A percentile compares a stretch with the other conserved stretches of the same genome.
Conservation (phyloP, 1,140 invertebrate species). For the Cardiocondyla obscurior region DNA sequence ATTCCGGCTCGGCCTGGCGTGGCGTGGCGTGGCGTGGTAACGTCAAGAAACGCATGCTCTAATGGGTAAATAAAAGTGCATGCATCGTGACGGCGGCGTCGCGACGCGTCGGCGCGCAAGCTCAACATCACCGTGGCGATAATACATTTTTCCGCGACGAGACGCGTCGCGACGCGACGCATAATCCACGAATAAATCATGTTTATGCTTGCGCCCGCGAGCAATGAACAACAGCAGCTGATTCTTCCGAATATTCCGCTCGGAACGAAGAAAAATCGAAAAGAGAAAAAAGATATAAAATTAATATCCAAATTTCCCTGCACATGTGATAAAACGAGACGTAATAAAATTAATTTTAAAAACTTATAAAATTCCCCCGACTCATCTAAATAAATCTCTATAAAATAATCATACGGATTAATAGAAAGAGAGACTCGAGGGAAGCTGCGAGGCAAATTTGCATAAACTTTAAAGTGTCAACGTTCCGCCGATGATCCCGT, state of each 20-base stretch:
- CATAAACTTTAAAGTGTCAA: constrained; percentile 4
- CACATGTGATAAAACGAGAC: neutral
- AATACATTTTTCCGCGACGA: constrained; percentile 38
- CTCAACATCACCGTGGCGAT: constrained; percentile 24
- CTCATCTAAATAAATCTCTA: no score
- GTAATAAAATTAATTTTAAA: neutral
- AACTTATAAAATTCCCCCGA: no score
- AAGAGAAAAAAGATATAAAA: neutral
- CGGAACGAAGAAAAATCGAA: neutral
- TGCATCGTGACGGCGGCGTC: constrained; percentile 11
- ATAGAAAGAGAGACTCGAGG: neutral
- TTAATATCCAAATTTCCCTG: neutral
- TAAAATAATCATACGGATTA: neutral
- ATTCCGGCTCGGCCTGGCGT: neutral
- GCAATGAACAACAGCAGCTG: constrained; percentile 24
- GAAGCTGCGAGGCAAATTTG: neutral
- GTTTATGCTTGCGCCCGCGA: constrained; percentile 27
- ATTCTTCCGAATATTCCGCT: neutral
- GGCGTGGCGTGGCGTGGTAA: neutral
- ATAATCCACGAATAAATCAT: constrained; percentile 49
- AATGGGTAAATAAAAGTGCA: constrained; percentile 45
- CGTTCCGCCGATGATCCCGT: neutral
- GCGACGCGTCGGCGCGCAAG: constrained; percentile 3
- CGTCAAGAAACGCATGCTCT: neutral
- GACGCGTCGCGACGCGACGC: constrained; percentile 23